Evolutionary conservation across 2,113 vertebrate species (phyloP), one percentile per base, ranked within the genome.

Genomic region (Piprites chloris): DNA sequence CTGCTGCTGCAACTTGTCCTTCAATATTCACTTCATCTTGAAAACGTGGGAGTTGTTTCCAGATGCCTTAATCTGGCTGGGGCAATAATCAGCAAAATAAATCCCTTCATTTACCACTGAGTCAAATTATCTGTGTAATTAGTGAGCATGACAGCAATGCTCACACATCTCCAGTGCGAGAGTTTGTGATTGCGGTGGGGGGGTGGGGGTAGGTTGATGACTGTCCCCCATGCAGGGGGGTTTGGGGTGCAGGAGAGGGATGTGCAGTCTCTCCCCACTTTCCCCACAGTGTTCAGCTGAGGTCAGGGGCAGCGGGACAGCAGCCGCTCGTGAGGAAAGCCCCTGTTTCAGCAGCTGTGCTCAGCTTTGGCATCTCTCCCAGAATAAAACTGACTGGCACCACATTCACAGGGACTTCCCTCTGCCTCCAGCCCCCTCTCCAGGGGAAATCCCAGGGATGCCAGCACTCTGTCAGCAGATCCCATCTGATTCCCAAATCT

Each of bases 361-460:
- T 93, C 72, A n/a, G 86, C 76, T 81, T 88, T 96, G 96, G 95
- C 96, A 53, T 39, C 66, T 65, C 76, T 96, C 96, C 96, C 93
- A 41, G 92, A 89, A 94, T 53, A 68, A 86, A 97, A 94, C 1
- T 24, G 11, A 90, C 80, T 84, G 93, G 90, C 93, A 95, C 73
- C 23, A 7, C 83, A 93, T 95, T 94, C 75, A 49, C 32, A 1
- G 76, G 88, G 90, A 83, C 66, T 94, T 59, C 53, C 61, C 85
- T 95, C 93, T 55, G 59, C 74, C 52, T 78, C 59, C 61, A 88
- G 94, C 47, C 76, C 55, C 59, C 56, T 23, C 55, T 84, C 67
- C 3, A 3, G n/a, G 68, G 83, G 76, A 95, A 92, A 93, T 89
- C 68, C 76, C 73, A 46, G 61, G 30, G 71, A 87, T 72, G 78